phyloP scores from a whole-genome alignment of 2,888 invertebrate species.

The Tinea trinotella region DNA sequence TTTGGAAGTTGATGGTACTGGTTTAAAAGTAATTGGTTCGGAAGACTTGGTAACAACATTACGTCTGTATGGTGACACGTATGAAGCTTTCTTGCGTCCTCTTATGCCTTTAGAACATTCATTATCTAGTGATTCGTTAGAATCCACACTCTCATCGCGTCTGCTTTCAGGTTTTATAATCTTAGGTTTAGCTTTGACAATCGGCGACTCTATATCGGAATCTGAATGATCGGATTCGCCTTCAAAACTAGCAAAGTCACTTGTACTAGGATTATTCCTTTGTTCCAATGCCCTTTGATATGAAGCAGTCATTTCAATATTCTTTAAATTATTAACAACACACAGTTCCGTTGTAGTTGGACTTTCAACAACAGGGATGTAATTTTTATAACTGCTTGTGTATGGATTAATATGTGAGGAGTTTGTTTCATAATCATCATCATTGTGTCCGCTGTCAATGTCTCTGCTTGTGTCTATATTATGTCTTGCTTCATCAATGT shows the following conservation, averaged over 20 bases:
- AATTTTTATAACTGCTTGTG: conserved; percentile 66
- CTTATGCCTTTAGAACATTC: conserved; percentile 73
- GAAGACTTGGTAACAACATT: conserved; percentile 30
- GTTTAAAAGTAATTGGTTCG: neutral
- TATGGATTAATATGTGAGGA: conserved; percentile 73
- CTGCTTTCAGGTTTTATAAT: conserved; percentile 68
- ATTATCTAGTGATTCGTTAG: conserved; percentile 57
- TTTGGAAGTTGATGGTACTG: neutral
- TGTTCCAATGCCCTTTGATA: conserved; percentile 38
- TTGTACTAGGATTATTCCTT: conserved; percentile 44
- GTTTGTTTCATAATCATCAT: conserved; percentile 78
- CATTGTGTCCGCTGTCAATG: conserved; percentile 79
- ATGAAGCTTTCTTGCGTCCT: conserved; percentile 79
- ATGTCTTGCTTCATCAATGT: conserved; percentile 44
- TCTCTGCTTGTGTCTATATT: conserved; percentile 40
- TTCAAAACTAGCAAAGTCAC: conserved; percentile 66
- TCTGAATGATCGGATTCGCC: conserved; percentile 68
- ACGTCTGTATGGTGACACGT: conserved; percentile 73
- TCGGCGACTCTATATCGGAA: conserved; percentile 48
- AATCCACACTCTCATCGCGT: conserved; percentile 56
- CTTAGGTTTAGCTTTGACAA: conserved; percentile 64
- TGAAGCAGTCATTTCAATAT: conserved; percentile 58
- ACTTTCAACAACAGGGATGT: conserved; percentile 61
- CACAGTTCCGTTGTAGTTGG: conserved; percentile 60
- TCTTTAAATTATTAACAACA: conserved; percentile 59